Evolutionary conservation across 2,888 invertebrate genomes (phyloP), one percentile per base, ranked within the genome.

Genomic region (Agrotis puta): DNA sequence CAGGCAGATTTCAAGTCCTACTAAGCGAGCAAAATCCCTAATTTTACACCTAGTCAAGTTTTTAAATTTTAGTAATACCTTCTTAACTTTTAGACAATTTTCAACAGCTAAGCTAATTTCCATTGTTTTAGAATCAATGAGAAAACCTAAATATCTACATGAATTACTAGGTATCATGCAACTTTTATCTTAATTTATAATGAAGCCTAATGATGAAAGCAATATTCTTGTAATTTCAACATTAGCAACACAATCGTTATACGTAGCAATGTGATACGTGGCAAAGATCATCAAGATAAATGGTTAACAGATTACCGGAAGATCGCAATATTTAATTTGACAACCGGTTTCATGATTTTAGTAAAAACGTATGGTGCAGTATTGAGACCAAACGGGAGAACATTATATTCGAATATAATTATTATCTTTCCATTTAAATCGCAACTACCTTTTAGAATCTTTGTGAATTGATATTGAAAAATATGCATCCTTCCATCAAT

Each of bases 281-380:
- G 4, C 45, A 63, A 27, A 63, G 16, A 27, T 69, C 63, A 4
- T 69, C 69, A 14, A 63, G 50, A 27, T 58, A 69, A 18, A 63
- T 39, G 47, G 54, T 56, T 22, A 62, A 62, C 39, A 62, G 11
- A 22, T 62, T 14, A 47, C 48, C 62, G 22, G 47, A 14, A 24
- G n/a, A 68, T 56, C 62, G 9, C 1, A 68, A 16, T n/a, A n/a
- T n/a, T n/a, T 47, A 56, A 47, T 68, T 48, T 56, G 13, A 56
- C 54, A 22, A 62, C 39, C 0, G 54, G 62, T 54, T 68, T 68
- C 62, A 56, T 68, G 3, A 68, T 14, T 48, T 68, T 68, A 1
- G 68, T 62, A 43, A 68, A 68, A 47, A 62, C 53, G 14, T 45
- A 45, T 14, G 43, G 3, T 6, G 43, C 43, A 14, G 43, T 45